phyloP scores from a whole-genome alignment of 2,113 vertebrate species.

The Pseudopodoces humilis region DNA sequence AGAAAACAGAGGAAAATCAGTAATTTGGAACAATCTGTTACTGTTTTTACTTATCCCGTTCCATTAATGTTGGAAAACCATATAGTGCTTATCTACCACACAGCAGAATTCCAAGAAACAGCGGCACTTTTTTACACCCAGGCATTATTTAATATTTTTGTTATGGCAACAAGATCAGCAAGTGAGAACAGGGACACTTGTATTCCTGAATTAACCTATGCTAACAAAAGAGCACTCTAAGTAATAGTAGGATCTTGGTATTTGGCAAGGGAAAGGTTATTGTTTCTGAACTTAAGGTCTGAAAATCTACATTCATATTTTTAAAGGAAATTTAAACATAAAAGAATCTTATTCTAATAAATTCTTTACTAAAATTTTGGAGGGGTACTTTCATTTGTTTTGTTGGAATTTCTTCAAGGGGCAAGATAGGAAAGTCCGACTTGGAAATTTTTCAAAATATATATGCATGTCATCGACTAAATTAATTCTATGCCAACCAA shows the following conservation, averaged over 20 bases:
- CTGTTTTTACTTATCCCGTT: neutral
- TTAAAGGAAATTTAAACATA: neutral
- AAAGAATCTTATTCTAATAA: neutral
- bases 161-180: neutral
- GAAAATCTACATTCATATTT: neutral
- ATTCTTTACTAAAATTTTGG: neutral
- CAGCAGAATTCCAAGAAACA: neutral
- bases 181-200: neutral
- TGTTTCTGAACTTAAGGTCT: neutral
- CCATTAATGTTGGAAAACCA: neutral
- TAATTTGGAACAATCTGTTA: neutral
- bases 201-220: neutral
- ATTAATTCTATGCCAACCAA: neutral
- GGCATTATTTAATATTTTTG: neutral
- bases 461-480: rapidly evolving
- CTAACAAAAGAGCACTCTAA: neutral
- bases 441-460: neutral
- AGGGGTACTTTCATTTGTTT: neutral
- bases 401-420: neutral
- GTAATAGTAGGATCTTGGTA: neutral
- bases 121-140: neutral
- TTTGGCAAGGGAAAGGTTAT: neutral
- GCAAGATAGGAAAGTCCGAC: neutral
- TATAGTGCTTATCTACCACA: neutral
- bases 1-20: neutral